Base-by-base conservation (phyloP, 2,797 vertebrate species). In the Paramormyrops hopkinsi region DNA sequence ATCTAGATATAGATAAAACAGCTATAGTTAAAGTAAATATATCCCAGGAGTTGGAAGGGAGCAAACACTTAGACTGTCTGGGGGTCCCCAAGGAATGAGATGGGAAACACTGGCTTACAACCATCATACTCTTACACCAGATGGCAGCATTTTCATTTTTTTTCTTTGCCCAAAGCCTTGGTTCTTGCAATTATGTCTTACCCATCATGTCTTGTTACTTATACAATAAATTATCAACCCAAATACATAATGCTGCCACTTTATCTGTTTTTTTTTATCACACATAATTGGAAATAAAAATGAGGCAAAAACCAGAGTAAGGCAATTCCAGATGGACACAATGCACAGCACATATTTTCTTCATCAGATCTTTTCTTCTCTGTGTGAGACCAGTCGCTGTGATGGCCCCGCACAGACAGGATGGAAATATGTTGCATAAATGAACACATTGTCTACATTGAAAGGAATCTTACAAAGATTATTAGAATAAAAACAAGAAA, bases 121-220 rank as follows among this genome's bases (percentile, higher is more conserved):
- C 5, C 17, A 65, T 59, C 14, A 56, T 11, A 76, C 22, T 56
- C 19, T 8, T 8, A 69, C 69, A 79, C 17, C 65, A 82, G 89
- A 25, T 89, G 86, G 51, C 65, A 87, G 86, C 19, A 89, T 50
- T 88, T 69, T 12, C 3, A 4, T 50, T 65, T 37, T 37, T 82
- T 46, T 9, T n/a, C 69, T 82, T 82, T 82, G 41, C 41, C 37
- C 37, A 46, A 82, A 44, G 29, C 29, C 73, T 79, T 44, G 7
- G 2, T 44, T n/a, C 17, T 46, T 46, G 65, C 65, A 73, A 73
- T 9, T 82, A 79, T 44, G 4, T 79, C 17, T 82, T 82, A n/a
- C 76, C 37, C 41, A 46, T 19, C 17, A 79, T 8, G 69, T 69
- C 1, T 73, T 73, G 5, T 46, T 82, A 82, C 33, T n/a, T 82